Percentiles rank a stretch among this genome's conserved stretches.
These are phyloP conservation scores for Paramuricea clavata DNA, from an alignment of 92 coral and sea anemone species.

Conservation along the genomic window DNA sequence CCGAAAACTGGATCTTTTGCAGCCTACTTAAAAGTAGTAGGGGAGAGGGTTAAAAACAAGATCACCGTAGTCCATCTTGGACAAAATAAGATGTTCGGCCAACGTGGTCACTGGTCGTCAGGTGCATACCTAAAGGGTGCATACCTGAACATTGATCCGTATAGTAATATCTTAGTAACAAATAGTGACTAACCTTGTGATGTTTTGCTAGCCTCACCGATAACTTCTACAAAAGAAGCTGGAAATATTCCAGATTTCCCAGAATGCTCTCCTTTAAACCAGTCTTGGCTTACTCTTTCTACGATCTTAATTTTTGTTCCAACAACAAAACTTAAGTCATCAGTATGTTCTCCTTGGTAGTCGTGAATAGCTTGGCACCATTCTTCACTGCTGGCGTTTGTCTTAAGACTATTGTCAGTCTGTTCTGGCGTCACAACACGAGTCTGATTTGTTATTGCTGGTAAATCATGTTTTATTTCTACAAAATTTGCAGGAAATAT, in stretches of 20 bases:
- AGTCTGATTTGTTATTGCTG: background rate
- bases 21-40: no score
- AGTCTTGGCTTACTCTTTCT: slow-evolving; percentile 49
- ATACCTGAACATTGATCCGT: no score
- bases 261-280: slow-evolving; percentile 58
- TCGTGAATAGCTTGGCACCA: slow-evolving; percentile 62
- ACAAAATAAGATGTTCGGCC: no score
- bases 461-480: slow-evolving; percentile 78
- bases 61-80: no score
- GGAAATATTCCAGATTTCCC: slow-evolving; percentile 71
- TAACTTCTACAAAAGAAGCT: slow-evolving; percentile 56
- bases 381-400: background rate
- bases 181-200: slow-evolving; percentile 23
- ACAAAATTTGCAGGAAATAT: slow-evolving; percentile 92
- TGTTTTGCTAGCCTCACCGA: background rate
- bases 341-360: slow-evolving; percentile 50
- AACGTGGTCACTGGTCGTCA: no score
- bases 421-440: background rate
- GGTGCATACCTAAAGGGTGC: no score
- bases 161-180: background rate
- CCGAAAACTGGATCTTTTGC: no score
- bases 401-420: slow-evolving; percentile 1
- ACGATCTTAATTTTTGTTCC: slow-evolving; percentile 47
- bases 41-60: no score
- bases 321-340: slow-evolving; percentile 56